Percentiles rank a stretch among this genome's conserved stretches.
phyloP scores from a whole-genome alignment of 2,113 vertebrate species.

The Calyptomena viridis region DNA sequence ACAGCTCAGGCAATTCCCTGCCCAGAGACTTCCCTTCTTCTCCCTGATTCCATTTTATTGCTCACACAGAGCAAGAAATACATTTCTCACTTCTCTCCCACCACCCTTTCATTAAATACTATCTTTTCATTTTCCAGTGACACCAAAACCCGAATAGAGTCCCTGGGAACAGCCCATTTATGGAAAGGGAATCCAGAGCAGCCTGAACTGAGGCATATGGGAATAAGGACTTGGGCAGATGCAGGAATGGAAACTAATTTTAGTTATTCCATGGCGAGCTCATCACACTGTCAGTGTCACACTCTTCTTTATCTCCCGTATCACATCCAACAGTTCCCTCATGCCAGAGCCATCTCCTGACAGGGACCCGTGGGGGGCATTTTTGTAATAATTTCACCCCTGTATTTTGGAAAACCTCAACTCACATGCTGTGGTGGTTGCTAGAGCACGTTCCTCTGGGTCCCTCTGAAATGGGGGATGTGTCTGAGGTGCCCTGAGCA shows the following conservation, averaged over 20 bases:
- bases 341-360: constrained; percentile 38
- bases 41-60: background rate
- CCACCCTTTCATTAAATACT: background rate
- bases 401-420: constrained; percentile 5
- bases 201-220: background rate
- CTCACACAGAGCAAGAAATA: accelerated
- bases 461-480: background rate
- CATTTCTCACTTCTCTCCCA: accelerated
- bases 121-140: background rate
- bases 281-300: constrained; percentile 68
- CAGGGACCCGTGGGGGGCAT: background rate
- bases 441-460: background rate
- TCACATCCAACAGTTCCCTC: constrained; percentile 47
- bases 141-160: background rate
- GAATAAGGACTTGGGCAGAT: constrained; percentile 6
- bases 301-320: constrained; percentile 57
- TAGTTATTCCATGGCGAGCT: constrained; percentile 57
- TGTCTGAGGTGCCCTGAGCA: background rate
- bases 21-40: background rate
- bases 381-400: constrained; percentile 22
- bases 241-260: constrained; percentile 64
- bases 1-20: background rate
- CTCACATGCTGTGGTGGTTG: background rate
- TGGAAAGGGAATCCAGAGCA: constrained; percentile 43
- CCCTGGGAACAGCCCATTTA: constrained; percentile 47